phyloP scores from a whole-genome alignment of 2,888 invertebrate genomes.

The Ligdia adustata region DNA sequence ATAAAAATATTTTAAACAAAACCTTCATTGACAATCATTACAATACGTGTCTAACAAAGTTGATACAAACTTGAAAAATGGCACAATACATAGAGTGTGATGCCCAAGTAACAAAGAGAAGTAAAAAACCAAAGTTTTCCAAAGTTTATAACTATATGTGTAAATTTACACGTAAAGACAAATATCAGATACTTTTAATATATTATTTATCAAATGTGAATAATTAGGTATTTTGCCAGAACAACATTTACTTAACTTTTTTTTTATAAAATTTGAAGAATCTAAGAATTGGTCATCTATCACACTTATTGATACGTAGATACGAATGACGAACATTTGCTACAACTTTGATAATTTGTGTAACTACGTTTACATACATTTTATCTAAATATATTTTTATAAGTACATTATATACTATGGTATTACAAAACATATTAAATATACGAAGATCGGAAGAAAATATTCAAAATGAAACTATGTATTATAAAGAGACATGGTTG shows the following conservation, averaged over 20 bases:
- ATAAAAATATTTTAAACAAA: too few relatives aligned
- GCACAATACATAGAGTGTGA: too few relatives aligned
- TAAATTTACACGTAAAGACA: too few relatives aligned
- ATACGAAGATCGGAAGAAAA: neutral
- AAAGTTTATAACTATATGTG: too few relatives aligned
- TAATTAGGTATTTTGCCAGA: neutral
- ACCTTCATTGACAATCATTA: too few relatives aligned
- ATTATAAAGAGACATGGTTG: constrained; percentile 4
- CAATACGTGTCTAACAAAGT: too few relatives aligned
- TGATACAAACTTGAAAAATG: too few relatives aligned
- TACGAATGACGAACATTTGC: constrained; percentile 18
- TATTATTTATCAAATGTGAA: too few relatives aligned
- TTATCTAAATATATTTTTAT: neutral
- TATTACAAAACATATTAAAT: too few relatives aligned
- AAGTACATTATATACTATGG: neutral
- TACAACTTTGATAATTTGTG: constrained; percentile 12
- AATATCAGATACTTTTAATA: too few relatives aligned
- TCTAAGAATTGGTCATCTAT: constrained; percentile 74
- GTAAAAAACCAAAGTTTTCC: too few relatives aligned
- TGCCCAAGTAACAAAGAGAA: too few relatives aligned
- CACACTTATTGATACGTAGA: constrained; percentile 70
- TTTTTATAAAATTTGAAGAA: constrained; percentile 35
- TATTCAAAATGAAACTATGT: neutral
- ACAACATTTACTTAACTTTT: constrained; percentile 7
- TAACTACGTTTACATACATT: neutral